Evolutionary conservation across 2,113 vertebrate genomes (phyloP), one percentile per base, ranked within the genome.

Genomic region (Forbesichthys papilliferus): DNA sequence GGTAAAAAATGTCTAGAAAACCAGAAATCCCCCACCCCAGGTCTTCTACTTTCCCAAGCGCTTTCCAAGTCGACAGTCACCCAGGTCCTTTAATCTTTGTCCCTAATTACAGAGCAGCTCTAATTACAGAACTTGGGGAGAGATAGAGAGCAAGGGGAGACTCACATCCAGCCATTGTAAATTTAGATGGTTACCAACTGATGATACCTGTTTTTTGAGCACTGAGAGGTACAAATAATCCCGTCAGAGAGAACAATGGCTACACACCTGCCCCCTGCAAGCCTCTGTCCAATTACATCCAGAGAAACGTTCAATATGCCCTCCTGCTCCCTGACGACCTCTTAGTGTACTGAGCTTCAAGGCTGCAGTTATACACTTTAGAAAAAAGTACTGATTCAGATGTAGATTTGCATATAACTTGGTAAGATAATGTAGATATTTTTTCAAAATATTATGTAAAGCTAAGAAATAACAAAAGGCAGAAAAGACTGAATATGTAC

Each of bases 181-280:
- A 90, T 89, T 83, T 85, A 88, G 80, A 83, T 86, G 85, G 73
- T 82, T 90, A 78, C 86, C 84, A 82, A 82, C 83, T 86, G 85
- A 91, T 89, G 89, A 91, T 92, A 90, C 90, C 91, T 92, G 90
- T 83, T 78, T 88, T 81, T 80, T 61, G 71, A 76, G 61, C 84
- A 80, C 54, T 87, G 87, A 92, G 85, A 91, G 87, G 91, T 92
- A 79, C 88, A 92, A 93, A 93, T 93, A 93, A 93, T 92, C 89
- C 81, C 86, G 90, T 93, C 91, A 93, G 86, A 86, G 78, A 77
- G 90, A 93, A 92, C 92, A 93, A 94, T 91, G 76, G 86, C 84
- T 81, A 65, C 86, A 86, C 90, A 93, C 92, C 89, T 93, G 89
- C 86, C 84, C 79, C 78, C 73, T 71, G 77, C 81, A 56, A 12